Base-by-base conservation (phyloP, 2,888 invertebrate species). In the Xestia xanthographa region DNA sequence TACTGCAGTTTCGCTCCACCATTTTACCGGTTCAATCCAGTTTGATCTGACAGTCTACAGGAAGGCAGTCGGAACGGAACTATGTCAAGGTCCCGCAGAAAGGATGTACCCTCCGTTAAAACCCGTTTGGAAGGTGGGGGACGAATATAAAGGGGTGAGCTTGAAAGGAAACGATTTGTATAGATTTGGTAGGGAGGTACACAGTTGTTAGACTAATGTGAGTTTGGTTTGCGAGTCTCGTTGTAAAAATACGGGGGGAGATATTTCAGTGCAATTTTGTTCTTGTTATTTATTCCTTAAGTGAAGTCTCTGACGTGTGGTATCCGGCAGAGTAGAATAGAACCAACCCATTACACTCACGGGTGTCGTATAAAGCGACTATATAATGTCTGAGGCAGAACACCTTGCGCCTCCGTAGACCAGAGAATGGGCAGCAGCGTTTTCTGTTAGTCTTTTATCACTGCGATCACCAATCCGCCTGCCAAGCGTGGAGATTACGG, bases 31-130 rank as follows among this genome's bases (percentile, higher is more conserved):
- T 85, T 68, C 60, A 69, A 34, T 72, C 66, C 68, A 22, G 77
- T 83, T 77, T 58, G 77, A 77, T 82, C 86, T 66, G 86, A 77
- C 60, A 77, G n/a, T n/a, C n/a, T n/a, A n/a, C n/a, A n/a, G n/a
- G 77, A 73, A 85, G 72, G 63, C 82, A 70, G 71, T 67, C 75
- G 50, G 66, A 50, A 81, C 20, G 66, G 1, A 85, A 85, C n/a
- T 85, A 43, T 82, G 83, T 85, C 83, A 83, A 83, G 83, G 83
- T 83, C 73, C n/a, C 58, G 34, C 60, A 43, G 53, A 71, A 63
- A 86, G 83, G 68, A 74, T 72, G 29, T 74, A 56, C 83, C 83
- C 86, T 77, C 66, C 66, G 66, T 72, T 22, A 8, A 20, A 71
- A 85, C 72, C 38, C 76, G 77, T 74, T 85, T 22, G 17, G 2